phyloP scores from a whole-genome alignment of 2,113 vertebrate species.

The Strix aluco region DNA sequence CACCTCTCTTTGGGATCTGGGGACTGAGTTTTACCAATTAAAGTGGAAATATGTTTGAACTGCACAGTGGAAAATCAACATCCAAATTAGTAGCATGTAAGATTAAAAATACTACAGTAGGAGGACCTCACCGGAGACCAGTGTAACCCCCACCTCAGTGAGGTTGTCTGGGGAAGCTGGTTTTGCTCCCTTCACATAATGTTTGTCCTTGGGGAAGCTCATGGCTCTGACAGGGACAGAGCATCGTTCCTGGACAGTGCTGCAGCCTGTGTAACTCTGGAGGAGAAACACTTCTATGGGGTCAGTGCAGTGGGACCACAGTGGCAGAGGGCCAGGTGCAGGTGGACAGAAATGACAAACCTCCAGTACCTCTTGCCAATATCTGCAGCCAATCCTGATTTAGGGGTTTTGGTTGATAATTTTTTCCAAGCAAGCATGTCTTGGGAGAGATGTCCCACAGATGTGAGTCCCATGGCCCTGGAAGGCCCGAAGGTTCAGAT shows the following conservation, averaged over 20 bases:
- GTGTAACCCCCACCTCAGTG: not conserved
- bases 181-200: not conserved
- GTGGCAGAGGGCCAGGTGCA: not conserved
- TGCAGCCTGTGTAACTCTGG: not conserved
- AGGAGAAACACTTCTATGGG: not conserved
- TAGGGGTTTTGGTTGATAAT: fast-evolving
- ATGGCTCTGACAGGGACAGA: not conserved
- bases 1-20: slow-evolving; percentile 35
- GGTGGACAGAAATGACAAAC: not conserved
- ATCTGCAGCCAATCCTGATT: not conserved
- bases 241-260: not conserved
- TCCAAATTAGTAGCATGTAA: not conserved
- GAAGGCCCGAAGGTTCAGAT: not conserved
- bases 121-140: not conserved
- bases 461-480: not conserved
- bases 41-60: slow-evolving; percentile 47
- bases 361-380: not conserved
- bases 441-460: not conserved
- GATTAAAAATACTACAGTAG: not conserved
- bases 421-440: not conserved
- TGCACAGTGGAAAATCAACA: slow-evolving; percentile 9
- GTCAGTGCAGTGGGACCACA: not conserved
- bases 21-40: slow-evolving; percentile 52
- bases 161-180: not conserved
- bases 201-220: not conserved